These are phyloP conservation scores for Taxidea taxus DNA, from an alignment of 2,113 vertebrate species.

Conservation along the genomic window DNA sequence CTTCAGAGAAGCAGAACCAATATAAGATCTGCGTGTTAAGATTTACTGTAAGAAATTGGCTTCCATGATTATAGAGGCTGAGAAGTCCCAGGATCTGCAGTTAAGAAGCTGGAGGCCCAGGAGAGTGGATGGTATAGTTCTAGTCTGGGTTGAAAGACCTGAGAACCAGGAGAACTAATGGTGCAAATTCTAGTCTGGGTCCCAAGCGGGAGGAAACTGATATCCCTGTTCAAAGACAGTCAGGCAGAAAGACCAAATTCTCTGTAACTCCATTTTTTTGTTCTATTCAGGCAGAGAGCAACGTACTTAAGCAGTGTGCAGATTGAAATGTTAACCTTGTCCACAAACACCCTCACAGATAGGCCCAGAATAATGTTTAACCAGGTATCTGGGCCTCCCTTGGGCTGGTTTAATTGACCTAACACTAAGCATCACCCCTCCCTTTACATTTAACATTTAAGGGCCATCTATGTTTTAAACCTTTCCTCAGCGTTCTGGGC, in stretches of 20 bases:
- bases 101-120: neutral
- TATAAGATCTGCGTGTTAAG: neutral
- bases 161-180: neutral
- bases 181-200: neutral
- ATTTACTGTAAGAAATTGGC: neutral
- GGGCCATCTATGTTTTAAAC: neutral
- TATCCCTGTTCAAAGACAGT: neutral
- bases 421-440: neutral
- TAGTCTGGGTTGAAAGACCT: neutral
- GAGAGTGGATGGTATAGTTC: neutral
- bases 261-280: neutral
- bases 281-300: neutral
- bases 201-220: neutral
- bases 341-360: neutral
- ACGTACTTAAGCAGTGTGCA: neutral
- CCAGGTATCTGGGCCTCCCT: neutral
- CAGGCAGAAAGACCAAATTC: neutral
- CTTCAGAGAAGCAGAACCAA: neutral
- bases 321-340: neutral
- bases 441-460: neutral
- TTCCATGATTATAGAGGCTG: neutral
- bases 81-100: neutral
- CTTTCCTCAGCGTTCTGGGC: neutral
- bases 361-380: neutral
- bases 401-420: neutral